These are phyloP conservation scores for Vicugna pacos DNA, from an alignment of 2,113 vertebrate genomes.

Conservation along the genomic window DNA sequence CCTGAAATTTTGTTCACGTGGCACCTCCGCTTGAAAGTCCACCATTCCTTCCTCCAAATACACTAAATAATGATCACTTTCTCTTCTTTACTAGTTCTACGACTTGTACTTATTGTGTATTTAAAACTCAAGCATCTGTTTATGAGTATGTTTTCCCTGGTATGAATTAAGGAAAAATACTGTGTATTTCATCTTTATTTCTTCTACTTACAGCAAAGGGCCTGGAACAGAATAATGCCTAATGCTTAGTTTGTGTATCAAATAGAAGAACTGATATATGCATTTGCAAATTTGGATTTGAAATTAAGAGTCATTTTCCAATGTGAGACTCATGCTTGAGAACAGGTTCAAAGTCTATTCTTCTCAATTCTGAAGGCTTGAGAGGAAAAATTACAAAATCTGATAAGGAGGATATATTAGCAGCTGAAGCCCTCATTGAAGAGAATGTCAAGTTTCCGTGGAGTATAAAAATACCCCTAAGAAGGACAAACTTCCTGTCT, in stretches of 20 bases:
- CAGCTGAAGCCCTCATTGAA: background rate
- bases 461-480: conserved; percentile 54
- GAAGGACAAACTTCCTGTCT: conserved; percentile 40
- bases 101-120: background rate
- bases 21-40: background rate
- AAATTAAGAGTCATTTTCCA: conserved; percentile 57
- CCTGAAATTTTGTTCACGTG: background rate
- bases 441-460: background rate
- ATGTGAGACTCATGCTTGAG: background rate
- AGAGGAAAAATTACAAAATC: conserved; percentile 14
- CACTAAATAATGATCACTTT: background rate
- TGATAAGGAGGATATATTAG: background rate
- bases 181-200: background rate
- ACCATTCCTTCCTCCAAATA: background rate
- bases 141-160: background rate
- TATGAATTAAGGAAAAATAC: background rate
- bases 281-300: background rate
- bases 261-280: background rate
- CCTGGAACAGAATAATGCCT: background rate
- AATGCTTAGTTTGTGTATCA: background rate
- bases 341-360: conserved; percentile 30
- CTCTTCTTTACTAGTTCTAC: background rate
- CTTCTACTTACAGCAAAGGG: background rate
- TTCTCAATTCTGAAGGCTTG: conserved; percentile 33
- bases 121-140: background rate